These are phyloP conservation scores for Triplophysa dalaica DNA, from an alignment of 2,113 vertebrate genomes.

Conservation along the genomic window DNA sequence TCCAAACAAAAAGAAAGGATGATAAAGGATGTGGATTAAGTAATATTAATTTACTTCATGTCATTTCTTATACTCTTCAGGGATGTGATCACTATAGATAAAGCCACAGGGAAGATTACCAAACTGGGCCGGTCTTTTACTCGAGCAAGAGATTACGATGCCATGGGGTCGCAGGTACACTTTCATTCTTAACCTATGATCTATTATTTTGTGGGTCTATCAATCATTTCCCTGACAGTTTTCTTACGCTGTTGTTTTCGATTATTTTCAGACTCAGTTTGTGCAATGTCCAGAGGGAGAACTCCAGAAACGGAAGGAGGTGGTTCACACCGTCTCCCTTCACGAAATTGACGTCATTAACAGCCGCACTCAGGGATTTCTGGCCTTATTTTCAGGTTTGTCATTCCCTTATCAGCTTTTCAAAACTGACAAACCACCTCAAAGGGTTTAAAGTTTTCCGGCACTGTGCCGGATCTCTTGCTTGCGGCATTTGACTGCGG, in stretches of 20 bases:
- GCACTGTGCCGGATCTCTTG: too few species aligned
- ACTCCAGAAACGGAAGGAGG: conserved; percentile 92
- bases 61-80: conserved; percentile 59
- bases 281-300: conserved; percentile 94
- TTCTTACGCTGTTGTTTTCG: background rate
- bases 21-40: too few species aligned
- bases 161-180: conserved; percentile 89
- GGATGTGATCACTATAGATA: conserved; percentile 92
- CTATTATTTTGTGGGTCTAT: background rate
- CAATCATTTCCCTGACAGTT: conserved; percentile 1
- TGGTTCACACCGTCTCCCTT: conserved; percentile 90
- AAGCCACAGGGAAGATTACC: conserved; percentile 91
- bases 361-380: conserved; percentile 91
- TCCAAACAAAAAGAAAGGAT: too few species aligned
- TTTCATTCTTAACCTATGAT: background rate
- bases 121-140: conserved; percentile 92
- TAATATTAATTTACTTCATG: background rate
- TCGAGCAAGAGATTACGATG: conserved; percentile 88
- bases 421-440: background rate
- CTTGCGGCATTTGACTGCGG: too few species aligned
- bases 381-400: conserved; percentile 88
- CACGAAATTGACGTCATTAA: conserved; percentile 96
- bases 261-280: conserved; percentile 82
- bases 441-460: too few species aligned
- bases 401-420: background rate